Conservation (phyloP, 2,888 invertebrate species). For the Bibio marci region DNA sequence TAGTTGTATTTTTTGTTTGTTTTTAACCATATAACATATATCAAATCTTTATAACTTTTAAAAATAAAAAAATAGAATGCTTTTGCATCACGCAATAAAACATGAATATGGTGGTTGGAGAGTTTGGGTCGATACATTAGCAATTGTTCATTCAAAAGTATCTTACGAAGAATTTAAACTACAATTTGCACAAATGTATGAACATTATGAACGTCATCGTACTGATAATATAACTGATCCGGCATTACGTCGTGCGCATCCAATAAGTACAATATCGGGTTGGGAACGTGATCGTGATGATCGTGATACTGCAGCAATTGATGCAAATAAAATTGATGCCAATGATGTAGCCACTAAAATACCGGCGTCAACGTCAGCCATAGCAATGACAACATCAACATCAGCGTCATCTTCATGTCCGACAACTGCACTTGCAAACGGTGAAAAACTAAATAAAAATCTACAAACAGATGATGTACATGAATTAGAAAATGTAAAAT, state of each 20-base stretch:
- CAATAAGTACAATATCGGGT: conserved; percentile 91
- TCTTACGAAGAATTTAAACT: conserved; percentile 96
- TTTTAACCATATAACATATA: no score
- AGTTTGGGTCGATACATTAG: conserved; percentile 98
- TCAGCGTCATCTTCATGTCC: conserved; percentile 16
- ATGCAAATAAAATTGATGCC: neutral
- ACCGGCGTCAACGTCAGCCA: conserved; percentile 22
- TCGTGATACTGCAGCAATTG: no score
- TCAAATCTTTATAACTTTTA: no score
- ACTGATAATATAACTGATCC: conserved; percentile 93
- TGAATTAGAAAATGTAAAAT: conserved; percentile 14
- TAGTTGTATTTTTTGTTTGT: no score
- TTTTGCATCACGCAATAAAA: conserved; percentile 96
- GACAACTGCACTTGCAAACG: conserved; percentile 21
- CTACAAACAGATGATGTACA: conserved; percentile 13
- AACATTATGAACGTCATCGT: conserved; percentile 84
- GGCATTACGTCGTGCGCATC: conserved; percentile 76
- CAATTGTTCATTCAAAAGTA: conserved; percentile 98
- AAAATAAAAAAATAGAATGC: no score
- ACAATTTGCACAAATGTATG: conserved; percentile 95
- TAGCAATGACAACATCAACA: conserved; percentile 20
- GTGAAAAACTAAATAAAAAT: conserved; percentile 14
- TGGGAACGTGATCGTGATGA: conserved; percentile 56
- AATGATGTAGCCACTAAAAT: conserved; percentile 10
- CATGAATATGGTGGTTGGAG: conserved; percentile 99